Conservation (phyloP, 2,888 invertebrate species). For the Cerceris ruficornis region DNA sequence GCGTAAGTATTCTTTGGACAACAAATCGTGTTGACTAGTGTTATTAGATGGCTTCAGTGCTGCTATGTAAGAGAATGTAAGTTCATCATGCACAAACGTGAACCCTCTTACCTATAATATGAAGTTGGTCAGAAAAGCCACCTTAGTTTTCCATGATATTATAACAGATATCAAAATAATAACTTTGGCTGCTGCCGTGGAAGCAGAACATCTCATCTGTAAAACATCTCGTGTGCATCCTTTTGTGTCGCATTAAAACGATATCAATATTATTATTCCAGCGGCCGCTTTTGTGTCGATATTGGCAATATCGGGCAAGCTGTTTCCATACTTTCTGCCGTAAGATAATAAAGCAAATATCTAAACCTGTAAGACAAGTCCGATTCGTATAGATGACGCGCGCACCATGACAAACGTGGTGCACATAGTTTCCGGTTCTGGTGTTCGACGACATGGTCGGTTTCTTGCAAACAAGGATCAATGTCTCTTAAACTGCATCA, state of each 20-base stretch:
- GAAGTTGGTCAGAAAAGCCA: no score
- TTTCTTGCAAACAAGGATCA: no score
- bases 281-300: slow-evolving; percentile 18
- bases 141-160: no score
- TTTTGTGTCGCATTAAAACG: slow-evolving; percentile 4
- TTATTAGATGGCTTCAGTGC: no score
- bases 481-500: no score
- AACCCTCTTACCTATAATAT: no score
- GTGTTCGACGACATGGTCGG: no score
- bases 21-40: no score
- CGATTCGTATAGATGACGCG: slow-evolving; percentile 12
- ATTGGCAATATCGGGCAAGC: slow-evolving; percentile 32
- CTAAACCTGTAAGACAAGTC: slow-evolving; percentile 29
- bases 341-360: slow-evolving; percentile 9
- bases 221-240: slow-evolving; percentile 7
- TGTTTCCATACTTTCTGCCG: slow-evolving; percentile 12
- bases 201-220: slow-evolving; percentile 10
- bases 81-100: no score
- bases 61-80: no score
- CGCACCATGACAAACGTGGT: not conserved
- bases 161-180: not conserved
- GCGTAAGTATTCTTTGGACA: no score
- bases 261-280: slow-evolving; percentile 22
- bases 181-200: not conserved
- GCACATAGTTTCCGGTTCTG: no score